Conservation (phyloP, 2,888 invertebrate genomes). For the Andrena minutula region DNA sequence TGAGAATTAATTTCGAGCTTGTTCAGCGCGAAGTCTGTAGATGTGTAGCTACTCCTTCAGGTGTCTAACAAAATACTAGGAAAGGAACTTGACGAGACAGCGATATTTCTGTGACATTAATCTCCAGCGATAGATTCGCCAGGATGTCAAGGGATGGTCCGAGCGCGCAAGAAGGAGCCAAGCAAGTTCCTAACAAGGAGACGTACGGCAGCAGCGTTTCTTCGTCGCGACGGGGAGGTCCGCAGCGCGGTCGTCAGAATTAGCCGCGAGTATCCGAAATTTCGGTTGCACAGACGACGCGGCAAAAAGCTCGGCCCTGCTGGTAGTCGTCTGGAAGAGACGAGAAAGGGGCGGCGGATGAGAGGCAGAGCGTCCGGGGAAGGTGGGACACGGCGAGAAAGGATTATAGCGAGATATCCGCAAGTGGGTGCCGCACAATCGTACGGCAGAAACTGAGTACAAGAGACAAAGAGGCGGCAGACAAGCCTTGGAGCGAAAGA, state of each 20-base stretch:
- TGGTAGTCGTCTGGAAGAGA: slow-evolving; percentile 37
- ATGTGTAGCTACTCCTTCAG: not conserved
- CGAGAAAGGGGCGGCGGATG: slow-evolving; percentile 11
- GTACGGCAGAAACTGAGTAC: slow-evolving; percentile 47
- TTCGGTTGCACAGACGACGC: slow-evolving; percentile 56
- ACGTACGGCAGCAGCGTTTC: slow-evolving; percentile 1
- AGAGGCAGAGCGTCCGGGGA: not conserved
- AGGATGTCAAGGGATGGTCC: not conserved
- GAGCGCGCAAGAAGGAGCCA: slow-evolving; percentile 30
- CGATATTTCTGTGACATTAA: slow-evolving; percentile 12
- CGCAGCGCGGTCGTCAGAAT: slow-evolving; percentile 55
- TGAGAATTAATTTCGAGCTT: no score
- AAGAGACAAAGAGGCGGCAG: slow-evolving; percentile 43
- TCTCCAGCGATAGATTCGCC: slow-evolving; percentile 17
- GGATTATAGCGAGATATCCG: slow-evolving; percentile 60
- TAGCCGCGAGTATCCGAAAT: slow-evolving; percentile 68
- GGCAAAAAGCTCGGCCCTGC: slow-evolving; percentile 61
- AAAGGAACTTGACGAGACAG: not conserved
- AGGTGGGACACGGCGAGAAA: not conserved
- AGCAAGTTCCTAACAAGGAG: slow-evolving; percentile 40
- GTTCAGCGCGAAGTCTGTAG: no score
- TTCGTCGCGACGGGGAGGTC: slow-evolving; percentile 17
- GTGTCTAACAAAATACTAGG: not conserved
- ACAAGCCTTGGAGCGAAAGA: slow-evolving; percentile 28
- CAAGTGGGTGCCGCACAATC: slow-evolving; percentile 54